These are phyloP conservation scores for Patiria pectinifera DNA, from an alignment of 53 echinoderm and acorn worm genomes.

Conservation along the genomic window DNA sequence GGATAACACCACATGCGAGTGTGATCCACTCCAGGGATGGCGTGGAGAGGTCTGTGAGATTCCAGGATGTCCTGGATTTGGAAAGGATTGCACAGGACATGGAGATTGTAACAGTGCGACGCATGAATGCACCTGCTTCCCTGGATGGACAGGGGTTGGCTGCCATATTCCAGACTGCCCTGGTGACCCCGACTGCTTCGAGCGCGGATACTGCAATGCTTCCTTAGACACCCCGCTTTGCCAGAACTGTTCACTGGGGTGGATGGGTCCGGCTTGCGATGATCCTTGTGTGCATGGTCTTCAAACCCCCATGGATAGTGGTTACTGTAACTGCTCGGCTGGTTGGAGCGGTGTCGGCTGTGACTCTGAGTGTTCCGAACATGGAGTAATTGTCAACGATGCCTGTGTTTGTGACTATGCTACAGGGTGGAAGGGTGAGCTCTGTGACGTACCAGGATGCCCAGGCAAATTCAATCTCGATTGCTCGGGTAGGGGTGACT, in stretches of 20 bases:
- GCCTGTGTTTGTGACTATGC: constrained; percentile 81
- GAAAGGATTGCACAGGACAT: constrained; percentile 85
- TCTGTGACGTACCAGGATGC: constrained; percentile 91
- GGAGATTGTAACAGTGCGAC: constrained; percentile 93
- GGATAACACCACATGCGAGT: constrained; percentile 68
- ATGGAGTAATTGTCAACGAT: constrained; percentile 79
- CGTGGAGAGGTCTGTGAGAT: constrained; percentile 86
- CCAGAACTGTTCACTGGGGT: constrained; percentile 80
- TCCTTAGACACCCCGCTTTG: constrained; percentile 75
- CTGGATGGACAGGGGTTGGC: constrained; percentile 84
- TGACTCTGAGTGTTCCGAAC: constrained; percentile 87
- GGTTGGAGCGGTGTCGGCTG: constrained; percentile 93
- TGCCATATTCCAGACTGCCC: constrained; percentile 92
- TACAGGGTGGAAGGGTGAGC: constrained; percentile 87
- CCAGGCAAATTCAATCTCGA: constrained; percentile 81
- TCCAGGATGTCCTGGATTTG: constrained; percentile 90
- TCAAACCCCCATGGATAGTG: constrained; percentile 88
- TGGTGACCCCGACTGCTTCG: constrained; percentile 89
- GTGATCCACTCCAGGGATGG: constrained; percentile 83
- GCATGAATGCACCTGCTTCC: constrained; percentile 89
- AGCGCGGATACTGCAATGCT: constrained; percentile 84
- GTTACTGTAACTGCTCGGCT: constrained; percentile 77
- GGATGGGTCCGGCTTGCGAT: constrained; percentile 90
- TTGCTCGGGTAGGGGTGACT: constrained; percentile 83
- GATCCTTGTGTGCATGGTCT: constrained; percentile 82